phyloP scores from a whole-genome alignment of 1,140 invertebrate genomes.

The Anastrepha obliqua region DNA sequence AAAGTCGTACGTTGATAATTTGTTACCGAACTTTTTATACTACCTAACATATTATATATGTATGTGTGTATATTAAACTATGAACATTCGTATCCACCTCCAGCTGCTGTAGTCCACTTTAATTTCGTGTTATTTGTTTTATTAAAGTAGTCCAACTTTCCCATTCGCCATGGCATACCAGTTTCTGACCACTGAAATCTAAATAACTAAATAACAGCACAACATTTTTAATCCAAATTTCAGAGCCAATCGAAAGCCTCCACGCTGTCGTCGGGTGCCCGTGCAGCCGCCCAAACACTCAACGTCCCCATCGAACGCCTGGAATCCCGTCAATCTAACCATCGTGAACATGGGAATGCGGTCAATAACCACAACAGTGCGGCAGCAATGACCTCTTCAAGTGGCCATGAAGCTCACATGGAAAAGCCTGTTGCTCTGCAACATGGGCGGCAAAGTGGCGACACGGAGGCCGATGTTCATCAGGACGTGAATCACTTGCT shows the following conservation, averaged over 20 bases:
- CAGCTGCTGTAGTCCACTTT: neutral
- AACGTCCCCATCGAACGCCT: conserved; percentile 73
- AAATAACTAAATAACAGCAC: conserved; percentile 5
- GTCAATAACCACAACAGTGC: conserved; percentile 55
- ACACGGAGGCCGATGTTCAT: conserved; percentile 33
- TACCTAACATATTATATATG: too few species aligned
- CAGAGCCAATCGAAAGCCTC: conserved; percentile 73
- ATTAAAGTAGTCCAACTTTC: conserved; percentile 44
- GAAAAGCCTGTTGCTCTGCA: conserved; percentile 7
- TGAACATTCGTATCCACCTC: neutral
- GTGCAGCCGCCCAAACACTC: conserved; percentile 72
- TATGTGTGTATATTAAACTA: neutral
- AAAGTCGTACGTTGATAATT: too few species aligned
- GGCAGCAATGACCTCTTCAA: conserved; percentile 3
- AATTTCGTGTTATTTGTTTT: neutral
- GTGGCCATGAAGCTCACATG: neutral
- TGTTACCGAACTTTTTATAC: too few species aligned
- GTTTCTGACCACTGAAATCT: conserved; percentile 20
- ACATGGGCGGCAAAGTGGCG: conserved; percentile 3
- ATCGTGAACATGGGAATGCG: conserved; percentile 55
- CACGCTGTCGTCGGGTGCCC: conserved; percentile 71
- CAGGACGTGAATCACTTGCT: conserved; percentile 33
- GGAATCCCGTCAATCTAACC: conserved; percentile 70
- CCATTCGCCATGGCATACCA: neutral
- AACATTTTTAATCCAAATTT: conserved; percentile 44